A percentile compares a stretch with the other conserved stretches of the same genome.
These are phyloP conservation scores for Saguinus midas DNA, from an alignment of 2,113 vertebrate species.

Conservation along the genomic window DNA sequence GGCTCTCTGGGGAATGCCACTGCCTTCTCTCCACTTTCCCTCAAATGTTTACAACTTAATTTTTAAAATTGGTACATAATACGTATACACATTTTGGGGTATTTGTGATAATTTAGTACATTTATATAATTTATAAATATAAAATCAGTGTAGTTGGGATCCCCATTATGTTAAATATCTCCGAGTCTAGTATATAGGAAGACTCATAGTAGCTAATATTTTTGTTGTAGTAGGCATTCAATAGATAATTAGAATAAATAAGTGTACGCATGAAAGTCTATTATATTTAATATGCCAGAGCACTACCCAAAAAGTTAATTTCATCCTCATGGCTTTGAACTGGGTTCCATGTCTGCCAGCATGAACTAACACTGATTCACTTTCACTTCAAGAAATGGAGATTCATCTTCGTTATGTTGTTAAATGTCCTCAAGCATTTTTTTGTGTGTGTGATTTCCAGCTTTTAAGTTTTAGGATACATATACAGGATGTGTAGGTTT, in stretches of 20 bases:
- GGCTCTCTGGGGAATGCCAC: neutral
- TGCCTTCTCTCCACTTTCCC: neutral
- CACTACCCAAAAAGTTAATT: neutral
- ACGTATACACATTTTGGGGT: neutral
- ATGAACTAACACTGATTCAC: neutral
- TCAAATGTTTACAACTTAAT: neutral
- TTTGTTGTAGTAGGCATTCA: neutral
- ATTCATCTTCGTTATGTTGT: neutral
- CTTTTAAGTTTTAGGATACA: too few species aligned
- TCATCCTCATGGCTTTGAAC: neutral
- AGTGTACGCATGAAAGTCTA: neutral
- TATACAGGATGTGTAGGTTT: too few species aligned
- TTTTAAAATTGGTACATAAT: neutral
- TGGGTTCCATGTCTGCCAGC: neutral
- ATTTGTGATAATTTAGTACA: neutral
- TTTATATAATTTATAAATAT: neutral
- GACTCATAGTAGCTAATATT: neutral
- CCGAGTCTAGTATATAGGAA: neutral
- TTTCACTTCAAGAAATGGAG: conserved; percentile 24
- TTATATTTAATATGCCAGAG: neutral
- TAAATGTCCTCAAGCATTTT: neutral
- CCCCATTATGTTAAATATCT: neutral
- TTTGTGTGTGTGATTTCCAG: too few species aligned
- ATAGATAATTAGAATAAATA: neutral
- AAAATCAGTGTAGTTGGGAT: neutral